Conservation (phyloP, 2,888 invertebrate genomes). For the Meteorus cinctellus region DNA sequence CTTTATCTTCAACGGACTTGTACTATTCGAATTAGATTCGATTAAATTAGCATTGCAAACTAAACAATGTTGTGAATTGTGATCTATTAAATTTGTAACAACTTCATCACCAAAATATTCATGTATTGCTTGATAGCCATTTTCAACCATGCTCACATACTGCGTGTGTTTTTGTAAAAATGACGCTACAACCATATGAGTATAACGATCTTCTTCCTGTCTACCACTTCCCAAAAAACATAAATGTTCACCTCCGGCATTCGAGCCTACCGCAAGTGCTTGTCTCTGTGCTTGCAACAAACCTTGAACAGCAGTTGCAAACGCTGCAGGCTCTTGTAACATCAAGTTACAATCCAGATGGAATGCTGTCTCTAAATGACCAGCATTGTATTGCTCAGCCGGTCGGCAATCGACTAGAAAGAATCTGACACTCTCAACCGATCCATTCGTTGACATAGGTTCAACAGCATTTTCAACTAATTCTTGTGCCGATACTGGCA, state of each 20-base stretch:
- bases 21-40: conserved; percentile 70
- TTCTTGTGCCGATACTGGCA: conserved; percentile 96
- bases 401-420: conserved; percentile 98
- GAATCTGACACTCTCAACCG: conserved; percentile 81
- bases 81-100: conserved; percentile 88
- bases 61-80: conserved; percentile 85
- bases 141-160: conserved; percentile 93
- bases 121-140: conserved; percentile 91
- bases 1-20: conserved; percentile 66
- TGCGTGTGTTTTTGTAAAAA: conserved; percentile 95
- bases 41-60: conserved; percentile 81
- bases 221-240: conserved; percentile 96
- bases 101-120: conserved; percentile 88
- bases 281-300: conserved; percentile 91
- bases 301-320: conserved; percentile 95
- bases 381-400: conserved; percentile 94
- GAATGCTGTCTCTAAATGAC: conserved; percentile 97
- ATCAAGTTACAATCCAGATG: conserved; percentile 98
- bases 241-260: conserved; percentile 90
- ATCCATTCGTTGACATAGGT: conserved; percentile 77
- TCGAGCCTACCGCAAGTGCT: conserved; percentile 88
- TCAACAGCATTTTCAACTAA: conserved; percentile 88
- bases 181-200: conserved; percentile 98
- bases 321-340: conserved; percentile 96
- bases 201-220: conserved; percentile 94